A percentile compares a stretch with the other conserved stretches of the same genome.
Evolutionary conservation across 2,888 invertebrate species (phyloP).

Genomic region (Tenthredo mesomela): DNA sequence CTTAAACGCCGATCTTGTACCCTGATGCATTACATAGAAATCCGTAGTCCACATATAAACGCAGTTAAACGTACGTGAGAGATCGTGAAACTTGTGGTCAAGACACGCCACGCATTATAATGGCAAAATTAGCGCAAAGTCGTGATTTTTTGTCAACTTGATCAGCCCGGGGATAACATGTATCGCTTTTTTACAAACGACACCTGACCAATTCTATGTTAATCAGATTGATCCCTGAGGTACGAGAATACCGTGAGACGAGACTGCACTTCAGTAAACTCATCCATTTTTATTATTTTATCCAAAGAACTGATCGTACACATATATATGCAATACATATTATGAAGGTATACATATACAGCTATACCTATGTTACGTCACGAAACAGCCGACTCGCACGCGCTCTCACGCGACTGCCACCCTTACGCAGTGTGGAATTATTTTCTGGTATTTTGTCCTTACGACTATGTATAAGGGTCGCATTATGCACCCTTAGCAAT

Average conservation of each 20-base stretch:
- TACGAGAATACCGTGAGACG: slow-evolving; percentile 35
- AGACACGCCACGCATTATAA: slow-evolving; percentile 19
- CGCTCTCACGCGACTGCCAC: slow-evolving; percentile 54
- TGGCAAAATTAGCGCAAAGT: slow-evolving; percentile 11
- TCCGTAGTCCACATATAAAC: background rate
- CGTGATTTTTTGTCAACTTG: slow-evolving; percentile 6
- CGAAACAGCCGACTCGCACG: slow-evolving; percentile 54
- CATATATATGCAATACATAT: background rate
- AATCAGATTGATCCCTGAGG: background rate
- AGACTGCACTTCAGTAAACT: background rate
- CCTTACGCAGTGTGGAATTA: slow-evolving; percentile 11
- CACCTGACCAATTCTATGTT: slow-evolving; percentile 41
- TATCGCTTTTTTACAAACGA: slow-evolving; percentile 3
- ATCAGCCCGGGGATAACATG: background rate
- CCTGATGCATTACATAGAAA: slow-evolving; percentile 8
- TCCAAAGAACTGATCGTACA: background rate
- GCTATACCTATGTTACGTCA: slow-evolving; percentile 43
- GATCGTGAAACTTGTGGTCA: slow-evolving; percentile 13
- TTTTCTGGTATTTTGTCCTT: background rate
- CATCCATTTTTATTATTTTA: background rate
- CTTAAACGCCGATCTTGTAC: slow-evolving; percentile 34
- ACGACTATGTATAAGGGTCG: background rate
- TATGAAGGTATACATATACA: background rate
- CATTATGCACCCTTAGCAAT: slow-evolving; percentile 54
- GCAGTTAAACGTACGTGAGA: slow-evolving; percentile 1